A percentile compares a stretch with the other conserved stretches of the same genome.
These are phyloP conservation scores for Lepilemur septentrionalis DNA, from an alignment of 2,797 vertebrate genomes.

Conservation along the genomic window DNA sequence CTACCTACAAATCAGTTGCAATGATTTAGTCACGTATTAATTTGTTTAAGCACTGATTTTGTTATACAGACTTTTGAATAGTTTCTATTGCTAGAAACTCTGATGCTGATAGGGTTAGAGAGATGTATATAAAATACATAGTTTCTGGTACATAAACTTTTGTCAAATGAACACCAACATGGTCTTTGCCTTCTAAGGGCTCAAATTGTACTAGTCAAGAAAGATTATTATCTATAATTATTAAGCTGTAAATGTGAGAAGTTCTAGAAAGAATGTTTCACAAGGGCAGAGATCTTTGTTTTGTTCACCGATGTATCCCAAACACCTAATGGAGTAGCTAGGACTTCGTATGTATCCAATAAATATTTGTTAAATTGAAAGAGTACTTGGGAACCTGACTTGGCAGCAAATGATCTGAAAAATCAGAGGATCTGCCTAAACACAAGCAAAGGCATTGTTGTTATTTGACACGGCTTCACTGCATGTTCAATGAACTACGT, in stretches of 20 bases:
- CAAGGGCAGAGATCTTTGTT: not conserved
- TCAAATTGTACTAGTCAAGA: not conserved
- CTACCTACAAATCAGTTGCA: not conserved
- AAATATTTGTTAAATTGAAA: not conserved
- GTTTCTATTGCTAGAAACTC: not conserved
- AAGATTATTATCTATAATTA: not conserved
- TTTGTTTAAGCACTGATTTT: not conserved
- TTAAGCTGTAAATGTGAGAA: not conserved
- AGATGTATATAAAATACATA: not conserved
- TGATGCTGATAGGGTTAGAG: not conserved
- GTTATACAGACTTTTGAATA: not conserved
- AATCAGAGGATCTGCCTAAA: not conserved
- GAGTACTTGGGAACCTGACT: not conserved
- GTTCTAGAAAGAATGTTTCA: not conserved
- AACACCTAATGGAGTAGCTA: not conserved
- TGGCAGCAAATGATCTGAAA: not conserved
- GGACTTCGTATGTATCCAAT: not conserved
- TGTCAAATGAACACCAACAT: not conserved
- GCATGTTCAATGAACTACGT: not conserved
- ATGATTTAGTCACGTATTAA: not conserved
- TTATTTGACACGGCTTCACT: not conserved
- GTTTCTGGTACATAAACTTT: not conserved
- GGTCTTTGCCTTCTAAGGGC: not conserved
- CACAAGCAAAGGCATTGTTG: not conserved
- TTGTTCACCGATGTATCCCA: not conserved